Conservation (phyloP, 2,113 vertebrate species). For the Dasyurus viverrinus region DNA sequence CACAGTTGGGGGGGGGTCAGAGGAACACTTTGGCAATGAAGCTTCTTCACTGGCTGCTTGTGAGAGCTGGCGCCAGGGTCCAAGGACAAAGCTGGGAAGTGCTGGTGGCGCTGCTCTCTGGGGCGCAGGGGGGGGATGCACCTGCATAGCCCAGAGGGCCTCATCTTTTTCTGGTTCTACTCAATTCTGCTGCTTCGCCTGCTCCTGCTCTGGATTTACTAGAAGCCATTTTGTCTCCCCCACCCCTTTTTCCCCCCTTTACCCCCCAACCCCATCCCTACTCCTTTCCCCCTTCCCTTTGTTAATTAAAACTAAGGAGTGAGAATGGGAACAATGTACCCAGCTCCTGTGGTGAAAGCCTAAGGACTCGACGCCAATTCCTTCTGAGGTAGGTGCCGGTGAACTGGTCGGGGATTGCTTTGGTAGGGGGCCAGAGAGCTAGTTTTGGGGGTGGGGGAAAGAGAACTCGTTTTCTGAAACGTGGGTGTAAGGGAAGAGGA, state of each 20-base stretch:
- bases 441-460: conserved; percentile 44
- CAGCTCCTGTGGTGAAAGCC: conserved; percentile 64
- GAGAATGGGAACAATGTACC: conserved; percentile 66
- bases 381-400: conserved; percentile 88
- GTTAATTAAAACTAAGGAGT: conserved; percentile 81
- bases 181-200: conserved; percentile 82
- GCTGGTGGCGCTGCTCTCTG: conserved; percentile 84
- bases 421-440: conserved; percentile 3
- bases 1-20: conserved; percentile 57
- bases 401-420: conserved; percentile 70
- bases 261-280: conserved; percentile 66
- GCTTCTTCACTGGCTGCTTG: conserved; percentile 79
- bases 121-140: conserved; percentile 86
- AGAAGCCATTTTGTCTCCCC: conserved; percentile 91
- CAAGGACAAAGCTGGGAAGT: conserved; percentile 87
- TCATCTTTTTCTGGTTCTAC: conserved; percentile 84
- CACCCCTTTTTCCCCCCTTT: conserved; percentile 47
- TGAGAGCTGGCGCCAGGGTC: conserved; percentile 84
- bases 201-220: conserved; percentile 82
- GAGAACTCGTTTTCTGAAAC: conserved; percentile 52
- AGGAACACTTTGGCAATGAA: conserved; percentile 69
- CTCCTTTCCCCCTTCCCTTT: conserved; percentile 63
- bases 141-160: conserved; percentile 90
- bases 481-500: conserved; percentile 51
- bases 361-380: conserved; percentile 71